Conservation (phyloP, 1,140 invertebrate species). For the Globodera ellingtonae region DNA sequence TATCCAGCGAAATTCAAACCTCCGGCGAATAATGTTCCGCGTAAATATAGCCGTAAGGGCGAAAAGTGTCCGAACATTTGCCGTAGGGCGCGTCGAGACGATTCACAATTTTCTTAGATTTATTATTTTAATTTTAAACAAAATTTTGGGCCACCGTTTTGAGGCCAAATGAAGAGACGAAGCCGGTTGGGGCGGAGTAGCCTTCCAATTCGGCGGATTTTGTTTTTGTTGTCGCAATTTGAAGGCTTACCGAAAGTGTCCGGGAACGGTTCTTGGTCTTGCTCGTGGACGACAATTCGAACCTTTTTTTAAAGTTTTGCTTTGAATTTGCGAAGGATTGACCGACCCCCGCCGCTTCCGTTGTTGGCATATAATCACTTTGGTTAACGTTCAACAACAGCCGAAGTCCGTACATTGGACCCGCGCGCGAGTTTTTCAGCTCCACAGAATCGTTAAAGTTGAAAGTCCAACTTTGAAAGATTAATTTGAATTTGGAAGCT, state of each 20-base stretch:
- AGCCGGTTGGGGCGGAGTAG: slow-evolving; percentile 63
- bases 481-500: too few species aligned
- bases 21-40: slow-evolving; percentile 64
- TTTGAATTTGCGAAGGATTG: not conserved
- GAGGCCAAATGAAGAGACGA: slow-evolving; percentile 64
- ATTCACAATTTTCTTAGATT: slow-evolving; percentile 61
- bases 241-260: slow-evolving; percentile 57
- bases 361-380: slow-evolving; percentile 64
- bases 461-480: slow-evolving; percentile 52
- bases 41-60: slow-evolving; percentile 63
- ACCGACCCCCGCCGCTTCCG: slow-evolving; percentile 60
- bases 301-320: slow-evolving; percentile 29
- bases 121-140: slow-evolving; percentile 7
- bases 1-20: slow-evolving; percentile 25
- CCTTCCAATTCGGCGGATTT: slow-evolving; percentile 42
- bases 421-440: slow-evolving; percentile 57
- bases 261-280: slow-evolving; percentile 65
- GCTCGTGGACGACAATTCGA: slow-evolving; percentile 63
- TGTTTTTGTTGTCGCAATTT: slow-evolving; percentile 21
- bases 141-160: slow-evolving; percentile 52
- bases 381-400: slow-evolving; percentile 63
- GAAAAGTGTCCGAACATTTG: slow-evolving; percentile 59
- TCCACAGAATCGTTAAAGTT: slow-evolving; percentile 65
- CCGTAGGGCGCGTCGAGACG: slow-evolving; percentile 60
- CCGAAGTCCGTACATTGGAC: slow-evolving; percentile 59